Conservation (phyloP, 2,797 vertebrate genomes). For the Danio albolineatus region DNA sequence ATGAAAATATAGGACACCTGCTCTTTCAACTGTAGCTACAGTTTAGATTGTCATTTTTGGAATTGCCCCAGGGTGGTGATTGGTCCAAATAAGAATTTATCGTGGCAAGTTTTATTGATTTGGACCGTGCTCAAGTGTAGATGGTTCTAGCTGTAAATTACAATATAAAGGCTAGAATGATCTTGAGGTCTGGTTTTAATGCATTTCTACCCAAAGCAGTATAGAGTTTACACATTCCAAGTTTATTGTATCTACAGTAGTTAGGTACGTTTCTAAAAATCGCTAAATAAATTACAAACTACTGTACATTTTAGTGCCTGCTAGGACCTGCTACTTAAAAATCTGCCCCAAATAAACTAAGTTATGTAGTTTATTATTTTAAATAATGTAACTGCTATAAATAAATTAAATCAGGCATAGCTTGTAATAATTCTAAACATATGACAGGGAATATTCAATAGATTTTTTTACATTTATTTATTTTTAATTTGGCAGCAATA, state of each 20-base stretch:
- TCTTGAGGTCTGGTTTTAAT: background rate
- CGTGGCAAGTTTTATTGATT: slow-evolving; percentile 18
- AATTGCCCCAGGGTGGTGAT: slow-evolving; percentile 4
- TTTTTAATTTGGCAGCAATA: background rate
- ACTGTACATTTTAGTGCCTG: background rate
- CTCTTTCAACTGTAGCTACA: slow-evolving; percentile 17
- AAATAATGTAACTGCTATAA: no score
- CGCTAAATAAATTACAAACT: background rate
- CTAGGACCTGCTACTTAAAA: background rate
- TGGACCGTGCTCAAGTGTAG: background rate
- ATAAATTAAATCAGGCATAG: background rate
- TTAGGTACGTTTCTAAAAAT: background rate
- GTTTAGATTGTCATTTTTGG: background rate
- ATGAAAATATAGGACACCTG: slow-evolving; percentile 23
- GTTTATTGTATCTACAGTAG: background rate
- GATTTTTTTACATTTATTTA: background rate
- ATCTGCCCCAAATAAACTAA: background rate
- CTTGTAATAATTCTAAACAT: background rate
- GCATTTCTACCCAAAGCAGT: slow-evolving; percentile 1
- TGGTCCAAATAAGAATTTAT: slow-evolving; percentile 24
- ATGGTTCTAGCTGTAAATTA: slow-evolving; percentile 13
- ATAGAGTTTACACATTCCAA: background rate
- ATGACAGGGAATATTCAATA: background rate
- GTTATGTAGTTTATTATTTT: no score
- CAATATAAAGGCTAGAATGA: background rate